Evolutionary conservation across 2,797 vertebrate species (phyloP), one percentile per base, ranked within the genome.

Genomic region (Rhinogobio ventralis): DNA sequence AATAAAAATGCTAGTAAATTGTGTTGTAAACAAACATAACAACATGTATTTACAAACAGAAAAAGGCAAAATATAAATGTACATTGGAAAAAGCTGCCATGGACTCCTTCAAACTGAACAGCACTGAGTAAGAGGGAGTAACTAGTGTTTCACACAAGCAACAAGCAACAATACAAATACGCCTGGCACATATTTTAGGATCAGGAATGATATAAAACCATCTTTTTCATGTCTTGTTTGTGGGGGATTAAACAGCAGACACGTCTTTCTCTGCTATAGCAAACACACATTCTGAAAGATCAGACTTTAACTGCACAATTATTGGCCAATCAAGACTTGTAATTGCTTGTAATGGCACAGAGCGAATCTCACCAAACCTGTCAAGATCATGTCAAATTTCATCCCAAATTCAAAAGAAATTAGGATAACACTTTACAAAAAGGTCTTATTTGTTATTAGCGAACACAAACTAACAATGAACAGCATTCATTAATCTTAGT

Each of bases 21-120:
- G 90, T 88, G 87, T 90, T 64, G 84, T 94, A 93, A 95, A 94
- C 92, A 94, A 94, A 95, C 92, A 92, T 90, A 91, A 92, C 93
- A 94, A 93, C 88, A 88, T 89, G 90, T 95, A 95, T 95, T 93
- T 96, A 96, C 90, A 95, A 93, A 92, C 89, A 76, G 76, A 94
- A 93, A 64, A 68, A 78, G 51, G 66, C 45, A n/a, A 84, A 25
- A 25, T 83, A 66, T 77, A 69, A 51, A 85, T 60, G 85, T 64
- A 69, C 71, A 74, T 55, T 39, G 74, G 68, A 53, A 81, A 36
- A 90, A 90, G 89, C 88, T 88, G 87, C 87, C 89, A 81, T 83
- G 64, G 81, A 84, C 84, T 80, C 83, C 89, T 90, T 90, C 89
- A 83, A 86, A 83, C 86, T 73, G 53, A 64, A 36, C 75, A 13